Conservation (phyloP, 1,140 invertebrate species). For the Dufourea novaeangliae region DNA sequence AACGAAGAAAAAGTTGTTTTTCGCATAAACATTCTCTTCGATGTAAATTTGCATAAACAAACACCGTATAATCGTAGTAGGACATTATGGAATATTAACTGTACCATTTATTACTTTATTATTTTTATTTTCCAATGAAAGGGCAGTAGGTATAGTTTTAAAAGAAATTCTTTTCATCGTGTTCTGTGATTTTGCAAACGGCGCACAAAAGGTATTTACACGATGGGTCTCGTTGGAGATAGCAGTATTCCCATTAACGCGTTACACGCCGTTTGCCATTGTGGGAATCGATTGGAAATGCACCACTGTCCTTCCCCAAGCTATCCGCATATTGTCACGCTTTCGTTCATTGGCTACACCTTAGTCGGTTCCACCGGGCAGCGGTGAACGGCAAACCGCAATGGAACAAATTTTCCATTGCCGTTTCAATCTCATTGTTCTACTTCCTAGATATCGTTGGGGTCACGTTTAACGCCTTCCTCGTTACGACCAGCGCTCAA, state of each 20-base stretch:
- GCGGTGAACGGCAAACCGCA: constrained; percentile 40
- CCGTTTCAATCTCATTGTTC: constrained; percentile 30
- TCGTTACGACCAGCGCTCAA: not conserved
- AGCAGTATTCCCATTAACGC: constrained; percentile 18
- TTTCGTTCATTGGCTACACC: constrained; percentile 34
- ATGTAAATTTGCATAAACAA: too few relatives aligned
- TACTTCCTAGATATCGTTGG: not conserved
- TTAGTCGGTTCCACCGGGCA: not conserved
- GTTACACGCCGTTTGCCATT: constrained; percentile 22
- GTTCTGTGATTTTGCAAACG: too few relatives aligned
- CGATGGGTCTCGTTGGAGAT: not conserved
- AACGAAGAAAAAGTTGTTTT: not conserved
- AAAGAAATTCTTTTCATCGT: too few relatives aligned
- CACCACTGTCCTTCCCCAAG: constrained; percentile 12
- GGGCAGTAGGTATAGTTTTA: too few relatives aligned
- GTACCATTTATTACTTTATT: too few relatives aligned
- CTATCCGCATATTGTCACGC: constrained; percentile 40
- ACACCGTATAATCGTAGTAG: too few relatives aligned
- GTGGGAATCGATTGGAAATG: constrained; percentile 32
- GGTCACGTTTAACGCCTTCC: constrained; percentile 2
- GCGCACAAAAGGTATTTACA: too few relatives aligned
- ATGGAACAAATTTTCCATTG: constrained; percentile 36
- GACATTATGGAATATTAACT: too few relatives aligned
- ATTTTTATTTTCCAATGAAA: too few relatives aligned
- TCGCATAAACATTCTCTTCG: too few relatives aligned